Evolutionary conservation across 2,113 vertebrate genomes (phyloP).

Genomic region (Thunnus maccoyii): DNA sequence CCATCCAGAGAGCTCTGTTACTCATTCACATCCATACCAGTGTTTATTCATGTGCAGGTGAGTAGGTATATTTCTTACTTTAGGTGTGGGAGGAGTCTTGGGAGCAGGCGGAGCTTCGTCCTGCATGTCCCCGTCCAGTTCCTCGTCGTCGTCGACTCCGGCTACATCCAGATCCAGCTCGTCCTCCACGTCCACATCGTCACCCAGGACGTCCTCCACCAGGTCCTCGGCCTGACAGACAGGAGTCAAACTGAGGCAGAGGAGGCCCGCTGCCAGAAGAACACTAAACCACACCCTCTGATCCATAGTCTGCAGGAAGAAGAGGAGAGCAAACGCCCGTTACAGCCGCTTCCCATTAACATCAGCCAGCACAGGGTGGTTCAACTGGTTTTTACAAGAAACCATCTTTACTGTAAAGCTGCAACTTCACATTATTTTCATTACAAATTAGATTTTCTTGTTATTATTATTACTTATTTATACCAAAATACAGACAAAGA

Average conservation of each 20-base stretch:
- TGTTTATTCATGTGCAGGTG: too few relatives aligned
- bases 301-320: slow-evolving; percentile 89
- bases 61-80: slow-evolving; percentile 39
- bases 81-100: slow-evolving; percentile 85
- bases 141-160: slow-evolving; percentile 82
- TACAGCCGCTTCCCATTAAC: not conserved
- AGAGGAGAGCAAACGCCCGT: not conserved
- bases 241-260: slow-evolving; percentile 60
- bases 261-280: slow-evolving; percentile 85
- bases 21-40: too few relatives aligned
- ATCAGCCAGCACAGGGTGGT: too few relatives aligned
- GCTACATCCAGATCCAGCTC: slow-evolving; percentile 88
- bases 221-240: slow-evolving; percentile 85
- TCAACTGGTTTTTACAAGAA: not conserved
- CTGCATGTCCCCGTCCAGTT: slow-evolving; percentile 53
- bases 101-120: slow-evolving; percentile 64
- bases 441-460: too few relatives aligned
- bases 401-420: not conserved
- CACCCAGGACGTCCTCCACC: slow-evolving; percentile 82
- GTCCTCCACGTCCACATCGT: slow-evolving; percentile 87
- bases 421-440: not conserved
- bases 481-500: too few relatives aligned
- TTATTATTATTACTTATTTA: too few relatives aligned
- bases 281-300: slow-evolving; percentile 87
- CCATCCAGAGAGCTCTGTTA: too few relatives aligned